Base-by-base conservation (phyloP, 2,113 vertebrate genomes). In the Oncorhynchus clarkii region DNA sequence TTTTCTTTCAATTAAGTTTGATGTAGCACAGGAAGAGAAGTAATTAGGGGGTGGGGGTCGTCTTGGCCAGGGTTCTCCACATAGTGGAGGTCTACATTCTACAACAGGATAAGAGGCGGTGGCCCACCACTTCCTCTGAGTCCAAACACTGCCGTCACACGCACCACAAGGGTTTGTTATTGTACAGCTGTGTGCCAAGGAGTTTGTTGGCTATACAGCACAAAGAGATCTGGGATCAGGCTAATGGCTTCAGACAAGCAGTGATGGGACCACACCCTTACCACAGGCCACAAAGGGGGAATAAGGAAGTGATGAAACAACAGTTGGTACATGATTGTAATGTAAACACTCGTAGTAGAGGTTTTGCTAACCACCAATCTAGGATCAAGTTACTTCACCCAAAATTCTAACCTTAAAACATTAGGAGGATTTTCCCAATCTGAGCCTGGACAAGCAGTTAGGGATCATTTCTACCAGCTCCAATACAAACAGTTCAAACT, bases 211-310 rank as follows among this genome's bases (percentile, higher is more conserved):
- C 39, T 45, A 45, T 45, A 45, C 39, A 45, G 39, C 39, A 45
- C 39, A 45, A 12, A 45, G 9, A 45, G 39, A 45, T 45, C 39
- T 45, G 39, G 39, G 39, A 11, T 45, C 39, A 5, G 51, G 51
- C 51, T 54, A 54, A 14, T 16, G 67, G 16, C 18, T 20, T 31
- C 67, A 14, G 67, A 68, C 67, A 68, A 12, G 29, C 16, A 68
- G 31, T 39, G 31, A 68, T 34, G 14, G 31, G 67, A 68, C 67
- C 67, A 68, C 29, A 39, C 31, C 67, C 67, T 68, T 14, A 68
- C 14, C 67, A 45, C 18, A 34, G 16, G 67, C 67, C 67, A 68
- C 18, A 29, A 16, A 39, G 67, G 31, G 29, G 18, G 16, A 39
- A 39, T 11, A 27, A 68, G 65, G 65, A 67, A 67, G 65, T 67